Evolutionary conservation across 2,888 invertebrate species (phyloP), one percentile per base, ranked within the genome.

Genomic region (Bembecia ichneumoniformis): DNA sequence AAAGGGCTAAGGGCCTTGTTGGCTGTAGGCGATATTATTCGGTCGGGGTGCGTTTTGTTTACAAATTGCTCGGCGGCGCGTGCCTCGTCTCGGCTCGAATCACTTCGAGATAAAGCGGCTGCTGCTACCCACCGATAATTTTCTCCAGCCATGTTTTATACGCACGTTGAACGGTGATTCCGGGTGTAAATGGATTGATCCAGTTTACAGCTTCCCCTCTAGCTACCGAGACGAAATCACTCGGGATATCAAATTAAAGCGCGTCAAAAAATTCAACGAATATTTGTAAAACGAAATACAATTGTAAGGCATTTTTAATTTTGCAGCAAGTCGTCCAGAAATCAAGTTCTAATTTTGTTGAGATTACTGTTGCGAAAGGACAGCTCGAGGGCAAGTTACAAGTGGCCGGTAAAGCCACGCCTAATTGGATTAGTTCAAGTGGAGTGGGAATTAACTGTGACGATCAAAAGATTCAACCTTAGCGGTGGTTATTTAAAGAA

Each of bases 11-110:
- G 63, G 67, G 64, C 68, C 68, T 71, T 61, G 67, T 60, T 59
- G 65, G 62, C 63, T 53, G 53, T 53, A 59, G 68, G 66, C 68
- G 66, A 74, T 79, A 76, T 80, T 75, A 77, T 80, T 78, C 71
- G 70, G 69, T 59, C 62, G 69, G 75, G 77, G 73, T 79, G 71
- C 75, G 81, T 78, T 82, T 84, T 83, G 83, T 82, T 77, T 83
- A 81, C 82, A 83, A 86, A 84, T 84, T 81, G 80, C 70, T 72
- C 64, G 67, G 63, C 63, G 71, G 78, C 68, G 78, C 77, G 77
- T 77, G 82, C 74, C 70, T 64, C 59, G 63, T 69, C 74, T 72
- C 68, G 68, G 68, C 66, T 64, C 65, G 59, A 64, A 67, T 66
- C 64, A 62, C 62, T 64, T 53, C 54, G 54, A 63, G 58, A 61